These are phyloP conservation scores for Nixonia krombeini DNA, from an alignment of 1,140 invertebrate genomes.

Conservation along the genomic window DNA sequence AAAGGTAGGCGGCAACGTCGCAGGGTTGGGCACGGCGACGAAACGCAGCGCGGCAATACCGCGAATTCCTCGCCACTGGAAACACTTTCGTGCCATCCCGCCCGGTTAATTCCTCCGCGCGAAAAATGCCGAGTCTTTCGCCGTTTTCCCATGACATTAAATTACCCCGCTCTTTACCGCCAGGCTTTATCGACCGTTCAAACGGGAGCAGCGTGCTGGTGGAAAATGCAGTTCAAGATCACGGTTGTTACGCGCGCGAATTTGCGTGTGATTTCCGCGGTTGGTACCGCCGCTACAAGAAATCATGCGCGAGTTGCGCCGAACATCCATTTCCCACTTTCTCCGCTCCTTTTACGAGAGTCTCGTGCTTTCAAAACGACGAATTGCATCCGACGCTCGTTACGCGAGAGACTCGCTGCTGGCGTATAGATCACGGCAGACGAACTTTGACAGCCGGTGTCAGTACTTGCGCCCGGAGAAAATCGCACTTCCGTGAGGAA, in stretches of 20 bases:
- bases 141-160: conserved; percentile 27
- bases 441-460: conserved; percentile 25
- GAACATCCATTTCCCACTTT: conserved; percentile 45
- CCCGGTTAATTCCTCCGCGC: too few relatives aligned
- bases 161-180: too few relatives aligned
- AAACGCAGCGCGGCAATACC: conserved; percentile 1
- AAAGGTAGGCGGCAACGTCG: background rate
- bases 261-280: conserved; percentile 16
- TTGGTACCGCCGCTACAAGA: conserved; percentile 29
- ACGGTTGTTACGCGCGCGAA: conserved; percentile 28
- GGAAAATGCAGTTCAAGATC: conserved; percentile 47
- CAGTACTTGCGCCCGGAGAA: conserved; percentile 27
- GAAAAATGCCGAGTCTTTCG: background rate
- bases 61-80: conserved; percentile 4
- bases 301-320: conserved; percentile 37
- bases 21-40: background rate
- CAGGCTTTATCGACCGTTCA: too few relatives aligned
- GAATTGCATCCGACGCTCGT: conserved; percentile 33
- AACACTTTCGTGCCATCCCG: too few relatives aligned
- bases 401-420: conserved; percentile 29
- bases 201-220: too few relatives aligned
- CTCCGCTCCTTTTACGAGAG: conserved; percentile 43
- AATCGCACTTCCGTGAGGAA: too few relatives aligned
- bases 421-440: conserved; percentile 34
- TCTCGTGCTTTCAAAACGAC: conserved; percentile 48